Percentiles rank a stretch among this genome's conserved stretches.
These are phyloP conservation scores for Tanaodytes sp. DNA, from an alignment of 2,888 invertebrate genomes.

Conservation along the genomic window DNA sequence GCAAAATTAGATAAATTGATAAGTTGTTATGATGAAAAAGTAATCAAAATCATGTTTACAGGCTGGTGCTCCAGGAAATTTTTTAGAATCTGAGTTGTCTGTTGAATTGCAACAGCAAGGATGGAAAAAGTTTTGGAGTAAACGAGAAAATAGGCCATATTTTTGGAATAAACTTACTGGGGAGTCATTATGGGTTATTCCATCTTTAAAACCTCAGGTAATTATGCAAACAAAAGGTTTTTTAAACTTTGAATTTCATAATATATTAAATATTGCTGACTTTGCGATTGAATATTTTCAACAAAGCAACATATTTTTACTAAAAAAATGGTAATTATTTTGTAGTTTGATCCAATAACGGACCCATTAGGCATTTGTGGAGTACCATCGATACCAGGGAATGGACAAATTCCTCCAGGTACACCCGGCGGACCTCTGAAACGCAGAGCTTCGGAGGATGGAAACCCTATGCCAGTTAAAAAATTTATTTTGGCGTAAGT, in stretches of 20 bases:
- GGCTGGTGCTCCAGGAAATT: conserved; percentile 63
- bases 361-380: conserved; percentile 90
- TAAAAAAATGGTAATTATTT: too few relatives aligned
- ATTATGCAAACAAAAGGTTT: too few relatives aligned
- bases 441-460: conserved; percentile 85
- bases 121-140: conserved; percentile 98
- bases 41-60: too few relatives aligned
- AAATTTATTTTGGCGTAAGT: conserved; percentile 85
- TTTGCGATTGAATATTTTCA: too few relatives aligned
- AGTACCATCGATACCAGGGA: conserved; percentile 69
- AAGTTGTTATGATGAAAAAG: too few relatives aligned
- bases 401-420: conserved; percentile 70
- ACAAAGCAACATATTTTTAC: too few relatives aligned
- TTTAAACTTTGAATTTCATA: conserved; percentile 11
- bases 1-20: too few relatives aligned
- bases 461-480: conserved; percentile 83
- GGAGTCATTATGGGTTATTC: conserved; percentile 98
- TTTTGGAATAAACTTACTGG: conserved; percentile 97
- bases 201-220: conserved; percentile 82
- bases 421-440: conserved; percentile 77
- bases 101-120: conserved; percentile 86
- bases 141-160: conserved; percentile 93
- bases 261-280: too few relatives aligned
- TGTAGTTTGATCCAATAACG: conserved; percentile 88
- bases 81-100: conserved; percentile 75